Evolutionary conservation across 1,140 invertebrate genomes (phyloP), one percentile per base, ranked within the genome.

Genomic region (Drosophila malerkotliana): DNA sequence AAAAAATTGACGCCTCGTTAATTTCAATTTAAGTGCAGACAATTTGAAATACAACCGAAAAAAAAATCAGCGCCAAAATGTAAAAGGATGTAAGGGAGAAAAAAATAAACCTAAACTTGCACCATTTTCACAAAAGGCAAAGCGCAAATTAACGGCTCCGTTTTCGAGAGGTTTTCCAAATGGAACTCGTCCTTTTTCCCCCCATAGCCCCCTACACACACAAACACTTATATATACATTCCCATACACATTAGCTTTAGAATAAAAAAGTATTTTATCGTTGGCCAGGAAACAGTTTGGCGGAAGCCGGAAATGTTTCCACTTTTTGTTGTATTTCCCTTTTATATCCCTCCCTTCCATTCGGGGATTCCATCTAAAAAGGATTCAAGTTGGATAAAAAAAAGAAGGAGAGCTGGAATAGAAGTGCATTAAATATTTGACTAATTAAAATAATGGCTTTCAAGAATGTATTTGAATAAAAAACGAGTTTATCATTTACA

Each of bases 21-120:
- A 88, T 88, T 88, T 88, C 83, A 88, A 88, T 88, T 88, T 88
- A 88, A 83, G 83, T 88, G 79, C 79, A 88, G 83, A 88, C 83
- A 89, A 88, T 88, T 88, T 87, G 54, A 72, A 79, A 83, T 68
- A 47, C 52, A 81, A 62, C 34, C 63, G 48, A 56, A 55, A 45
- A 54, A 48, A 60, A 61, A 68, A 76, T 54, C 62, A 52, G 68
- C 34, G 52, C 47, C 52, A 54, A 77, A 77, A 71, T 72, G 52
- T 37, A 18, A 48, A 12, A 12, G 8, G 32, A 4, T 21, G 21
- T 21, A 21, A 21, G 21, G 3, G 21, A 21, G 6, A 5, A 54
- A 37, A 69, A 57, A 66, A 66, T 47, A 54, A 68, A 49, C 44
- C 32, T 12, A 67, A 77, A 82, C 77, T 66, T 82, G 67, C 51